These are phyloP conservation scores for Tympanoctomys barrerae DNA, from an alignment of 2,797 vertebrate genomes.

Conservation along the genomic window DNA sequence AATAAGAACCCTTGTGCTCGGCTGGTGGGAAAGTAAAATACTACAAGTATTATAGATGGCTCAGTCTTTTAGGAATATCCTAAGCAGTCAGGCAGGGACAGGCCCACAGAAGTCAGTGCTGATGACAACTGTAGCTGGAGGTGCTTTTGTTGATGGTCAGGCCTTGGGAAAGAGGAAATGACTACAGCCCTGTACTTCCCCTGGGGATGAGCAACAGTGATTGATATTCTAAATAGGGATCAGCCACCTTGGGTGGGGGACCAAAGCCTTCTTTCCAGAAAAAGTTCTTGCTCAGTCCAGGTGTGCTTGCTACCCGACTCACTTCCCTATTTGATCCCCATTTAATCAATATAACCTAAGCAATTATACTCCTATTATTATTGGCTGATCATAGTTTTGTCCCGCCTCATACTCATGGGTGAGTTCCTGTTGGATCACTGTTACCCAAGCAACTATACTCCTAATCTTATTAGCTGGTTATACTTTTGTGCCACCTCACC, in stretches of 20 bases:
- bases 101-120: background rate
- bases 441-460: background rate
- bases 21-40: background rate
- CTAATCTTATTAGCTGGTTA: background rate
- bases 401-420: background rate
- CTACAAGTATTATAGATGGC: background rate
- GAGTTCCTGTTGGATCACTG: background rate
- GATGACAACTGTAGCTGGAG: background rate
- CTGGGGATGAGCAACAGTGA: background rate
- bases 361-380: background rate
- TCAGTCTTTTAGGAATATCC: background rate
- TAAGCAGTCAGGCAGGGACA: background rate
- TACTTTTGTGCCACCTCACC: background rate
- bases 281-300: background rate
- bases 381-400: background rate
- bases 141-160: background rate
- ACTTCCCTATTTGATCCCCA: background rate
- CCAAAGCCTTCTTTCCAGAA: background rate
- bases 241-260: background rate
- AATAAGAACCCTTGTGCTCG: background rate
- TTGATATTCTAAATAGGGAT: background rate
- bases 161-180: background rate
- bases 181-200: background rate
- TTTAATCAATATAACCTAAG: background rate
- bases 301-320: background rate